Conservation (phyloP, 1,140 invertebrate species). For the Drosophila equinoxialis region DNA sequence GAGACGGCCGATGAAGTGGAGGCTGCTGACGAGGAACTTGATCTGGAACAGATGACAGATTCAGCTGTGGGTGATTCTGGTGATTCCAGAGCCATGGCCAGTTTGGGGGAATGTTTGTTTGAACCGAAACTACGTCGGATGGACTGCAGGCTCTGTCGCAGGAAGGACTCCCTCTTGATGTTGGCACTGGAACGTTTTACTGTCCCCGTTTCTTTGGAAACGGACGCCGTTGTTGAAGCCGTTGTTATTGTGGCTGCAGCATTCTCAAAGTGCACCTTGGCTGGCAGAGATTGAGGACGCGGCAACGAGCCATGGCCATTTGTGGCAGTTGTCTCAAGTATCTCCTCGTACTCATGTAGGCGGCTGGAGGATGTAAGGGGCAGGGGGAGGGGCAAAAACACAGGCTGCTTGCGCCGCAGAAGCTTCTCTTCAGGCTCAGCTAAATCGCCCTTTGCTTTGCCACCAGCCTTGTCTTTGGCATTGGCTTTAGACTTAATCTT, state of each 20-base stretch:
- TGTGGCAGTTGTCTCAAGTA: conserved; percentile 20
- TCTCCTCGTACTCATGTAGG: conserved; percentile 32
- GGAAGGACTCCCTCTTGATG: conserved; percentile 61
- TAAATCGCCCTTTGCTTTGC: background rate
- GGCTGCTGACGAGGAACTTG: conserved; percentile 6
- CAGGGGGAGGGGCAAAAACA: background rate
- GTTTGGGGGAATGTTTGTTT: conserved; percentile 45
- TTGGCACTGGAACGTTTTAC: conserved; percentile 26
- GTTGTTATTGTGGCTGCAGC: background rate
- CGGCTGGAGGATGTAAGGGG: conserved; percentile 20
- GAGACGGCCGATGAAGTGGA: conserved; percentile 20
- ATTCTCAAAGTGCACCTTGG: conserved; percentile 44
- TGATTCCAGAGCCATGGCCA: conserved; percentile 15
- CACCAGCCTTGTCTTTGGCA: conserved; percentile 12
- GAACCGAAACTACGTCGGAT: conserved; percentile 66
- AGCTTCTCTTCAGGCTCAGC: background rate
- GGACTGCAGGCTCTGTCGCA: conserved; percentile 64
- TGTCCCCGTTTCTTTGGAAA: background rate
- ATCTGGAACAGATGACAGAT: conserved; percentile 9
- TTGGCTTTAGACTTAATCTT: conserved; percentile 9
- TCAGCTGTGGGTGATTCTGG: conserved; percentile 1
- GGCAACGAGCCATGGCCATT: conserved; percentile 16
- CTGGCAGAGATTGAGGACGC: conserved; percentile 61
- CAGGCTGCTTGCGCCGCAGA: conserved; percentile 26
- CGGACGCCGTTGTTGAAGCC: background rate